Conservation (phyloP, 2,888 invertebrate genomes). For the Eutolmus rufibarbis region DNA sequence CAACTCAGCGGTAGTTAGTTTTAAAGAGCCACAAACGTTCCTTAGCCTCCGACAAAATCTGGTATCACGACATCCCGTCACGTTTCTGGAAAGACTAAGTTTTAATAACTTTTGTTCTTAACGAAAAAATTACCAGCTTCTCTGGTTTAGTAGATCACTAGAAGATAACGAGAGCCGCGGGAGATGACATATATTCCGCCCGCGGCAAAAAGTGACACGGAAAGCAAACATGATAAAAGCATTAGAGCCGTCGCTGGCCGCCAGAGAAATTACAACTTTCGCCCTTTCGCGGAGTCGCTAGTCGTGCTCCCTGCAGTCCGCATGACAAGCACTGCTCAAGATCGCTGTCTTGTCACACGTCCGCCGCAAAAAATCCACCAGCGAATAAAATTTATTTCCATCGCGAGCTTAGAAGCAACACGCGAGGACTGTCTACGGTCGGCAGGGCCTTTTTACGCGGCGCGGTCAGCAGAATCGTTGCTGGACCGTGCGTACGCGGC, state of each 20-base stretch:
- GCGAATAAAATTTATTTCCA: conserved; percentile 25
- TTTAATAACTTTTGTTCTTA: conserved; percentile 1
- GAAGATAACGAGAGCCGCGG: not conserved
- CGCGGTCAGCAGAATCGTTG: not conserved
- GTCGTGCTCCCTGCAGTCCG: not conserved
- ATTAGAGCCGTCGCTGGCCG: not conserved
- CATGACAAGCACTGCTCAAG: conserved; percentile 1
- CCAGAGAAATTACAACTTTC: conserved; percentile 15
- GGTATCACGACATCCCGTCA: not conserved
- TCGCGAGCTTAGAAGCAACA: not conserved
- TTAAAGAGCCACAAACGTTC: not conserved
- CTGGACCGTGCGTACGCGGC: not conserved
- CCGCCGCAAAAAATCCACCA: not conserved
- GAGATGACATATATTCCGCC: not conserved
- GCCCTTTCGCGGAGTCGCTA: not conserved
- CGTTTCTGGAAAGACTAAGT: not conserved
- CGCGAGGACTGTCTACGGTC: not conserved
- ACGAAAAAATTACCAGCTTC: not conserved
- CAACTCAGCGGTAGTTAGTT: not conserved
- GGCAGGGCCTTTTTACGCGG: not conserved
- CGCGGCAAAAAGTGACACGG: not conserved
- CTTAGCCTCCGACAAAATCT: not conserved
- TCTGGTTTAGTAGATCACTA: not conserved
- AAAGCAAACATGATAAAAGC: conserved; percentile 13
- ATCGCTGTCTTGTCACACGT: conserved; percentile 21